phyloP scores from a whole-genome alignment of 2,113 vertebrate species.

The Mellivora capensis region DNA sequence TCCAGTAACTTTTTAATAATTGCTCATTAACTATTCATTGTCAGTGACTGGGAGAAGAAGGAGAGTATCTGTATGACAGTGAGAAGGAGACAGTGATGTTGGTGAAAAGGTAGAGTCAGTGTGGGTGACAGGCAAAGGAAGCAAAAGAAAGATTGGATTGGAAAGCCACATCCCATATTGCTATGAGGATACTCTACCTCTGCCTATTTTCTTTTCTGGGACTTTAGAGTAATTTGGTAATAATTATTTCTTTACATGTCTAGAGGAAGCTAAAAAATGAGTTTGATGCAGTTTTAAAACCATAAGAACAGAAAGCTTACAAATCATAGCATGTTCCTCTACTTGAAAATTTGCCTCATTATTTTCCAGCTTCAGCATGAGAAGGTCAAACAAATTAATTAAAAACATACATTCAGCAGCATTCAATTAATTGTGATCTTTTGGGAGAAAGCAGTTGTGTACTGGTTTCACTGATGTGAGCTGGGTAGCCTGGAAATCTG shows the following conservation, averaged over 20 bases:
- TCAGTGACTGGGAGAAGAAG: not conserved
- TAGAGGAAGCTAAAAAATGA: slow-evolving; percentile 17
- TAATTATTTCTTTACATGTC: not conserved
- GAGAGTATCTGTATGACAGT: not conserved
- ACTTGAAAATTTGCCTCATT: slow-evolving; percentile 22
- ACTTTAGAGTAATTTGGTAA: slow-evolving; percentile 29
- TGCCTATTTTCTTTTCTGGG: not conserved
- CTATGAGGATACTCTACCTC: not conserved
- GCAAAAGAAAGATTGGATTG: not conserved
- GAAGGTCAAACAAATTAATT: slow-evolving; percentile 52
- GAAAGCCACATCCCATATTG: not conserved
- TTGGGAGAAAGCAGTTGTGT: not conserved
- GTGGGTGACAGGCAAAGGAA: not conserved
- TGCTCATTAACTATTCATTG: not conserved
- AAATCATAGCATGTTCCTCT: not conserved
- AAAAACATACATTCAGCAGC: not conserved
- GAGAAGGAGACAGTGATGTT: not conserved
- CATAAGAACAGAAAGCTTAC: not conserved
- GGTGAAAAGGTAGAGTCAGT: not conserved
- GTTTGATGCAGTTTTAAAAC: slow-evolving; percentile 2
- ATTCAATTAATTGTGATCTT: not conserved
- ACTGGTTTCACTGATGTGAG: slow-evolving; percentile 38
- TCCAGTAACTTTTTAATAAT: not conserved
- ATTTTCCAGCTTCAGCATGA: slow-evolving; percentile 32
- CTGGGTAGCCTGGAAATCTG: not conserved